Percentiles rank a stretch among this genome's conserved stretches.
These are phyloP conservation scores for Hedya salicella DNA, from an alignment of 2,888 invertebrate species.

Conservation along the genomic window DNA sequence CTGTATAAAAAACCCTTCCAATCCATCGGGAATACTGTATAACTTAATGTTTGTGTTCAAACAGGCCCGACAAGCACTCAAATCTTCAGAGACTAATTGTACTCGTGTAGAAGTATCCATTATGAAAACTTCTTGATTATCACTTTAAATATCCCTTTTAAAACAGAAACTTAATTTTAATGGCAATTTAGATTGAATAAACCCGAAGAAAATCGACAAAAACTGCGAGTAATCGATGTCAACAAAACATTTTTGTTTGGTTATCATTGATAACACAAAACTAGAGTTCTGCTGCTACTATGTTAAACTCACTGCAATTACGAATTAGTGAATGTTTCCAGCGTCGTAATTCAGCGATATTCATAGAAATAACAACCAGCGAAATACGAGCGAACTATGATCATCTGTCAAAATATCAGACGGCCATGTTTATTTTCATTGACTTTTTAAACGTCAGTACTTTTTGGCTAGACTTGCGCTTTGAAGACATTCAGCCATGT, in stretches of 20 bases:
- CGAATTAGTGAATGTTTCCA: neutral
- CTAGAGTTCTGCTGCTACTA: neutral
- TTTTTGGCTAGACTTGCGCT: neutral
- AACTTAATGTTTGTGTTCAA: slow-evolving; percentile 18
- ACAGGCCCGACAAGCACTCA: slow-evolving; percentile 24
- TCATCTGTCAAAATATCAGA: neutral
- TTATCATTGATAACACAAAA: neutral
- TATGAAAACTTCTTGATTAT: neutral
- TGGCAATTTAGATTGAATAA: neutral
- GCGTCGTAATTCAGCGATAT: neutral
- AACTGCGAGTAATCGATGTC: neutral
- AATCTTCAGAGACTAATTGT: slow-evolving; percentile 22
- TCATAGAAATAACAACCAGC: neutral
- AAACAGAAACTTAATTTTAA: neutral
- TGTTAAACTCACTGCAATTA: neutral
- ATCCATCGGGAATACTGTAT: slow-evolving; percentile 23
- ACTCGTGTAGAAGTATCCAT: slow-evolving; percentile 6
- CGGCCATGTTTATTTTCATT: neutral
- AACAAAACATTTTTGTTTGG: too few relatives aligned
- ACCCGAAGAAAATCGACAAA: neutral
- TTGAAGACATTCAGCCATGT: neutral
- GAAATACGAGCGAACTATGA: neutral
- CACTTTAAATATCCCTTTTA: neutral
- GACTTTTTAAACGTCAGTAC: neutral
- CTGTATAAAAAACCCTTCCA: slow-evolving; percentile 26